A percentile compares a stretch with the other conserved stretches of the same genome.
Conservation (phyloP, 2,797 vertebrate genomes). For the Sebastes trivittatus region DNA sequence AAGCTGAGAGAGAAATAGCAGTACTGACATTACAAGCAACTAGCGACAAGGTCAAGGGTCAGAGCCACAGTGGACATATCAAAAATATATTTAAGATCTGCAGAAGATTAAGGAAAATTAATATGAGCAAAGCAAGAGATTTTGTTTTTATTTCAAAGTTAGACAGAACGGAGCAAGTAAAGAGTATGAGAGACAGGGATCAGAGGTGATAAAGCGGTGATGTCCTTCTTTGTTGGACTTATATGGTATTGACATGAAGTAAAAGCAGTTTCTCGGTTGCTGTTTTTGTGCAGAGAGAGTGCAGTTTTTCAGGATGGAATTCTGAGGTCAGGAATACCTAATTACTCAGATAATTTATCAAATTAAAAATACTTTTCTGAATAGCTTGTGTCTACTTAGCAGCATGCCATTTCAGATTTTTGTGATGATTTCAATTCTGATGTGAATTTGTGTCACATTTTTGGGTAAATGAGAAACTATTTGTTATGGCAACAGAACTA, state of each 20-base stretch:
- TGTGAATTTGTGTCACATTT: not conserved
- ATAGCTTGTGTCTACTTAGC: not conserved
- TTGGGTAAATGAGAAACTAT: not conserved
- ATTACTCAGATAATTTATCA: not conserved
- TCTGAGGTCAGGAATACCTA: slow-evolving; percentile 17
- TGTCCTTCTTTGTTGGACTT: not conserved
- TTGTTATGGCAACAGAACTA: not conserved
- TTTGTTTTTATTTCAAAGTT: not conserved
- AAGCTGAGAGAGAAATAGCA: not conserved
- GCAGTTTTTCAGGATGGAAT: slow-evolving; percentile 3
- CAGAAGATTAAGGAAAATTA: not conserved
- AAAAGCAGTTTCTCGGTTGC: slow-evolving; percentile 13
- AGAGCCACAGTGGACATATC: not conserved
- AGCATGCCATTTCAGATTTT: not conserved
- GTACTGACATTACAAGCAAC: not conserved
- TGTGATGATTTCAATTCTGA: not conserved
- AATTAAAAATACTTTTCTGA: not conserved
- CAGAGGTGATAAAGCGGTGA: not conserved
- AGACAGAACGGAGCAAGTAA: not conserved
- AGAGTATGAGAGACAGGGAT: not conserved
- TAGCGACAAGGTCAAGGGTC: not conserved
- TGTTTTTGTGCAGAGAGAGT: not conserved
- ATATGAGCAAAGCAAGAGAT: not conserved
- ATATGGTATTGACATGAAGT: not conserved
- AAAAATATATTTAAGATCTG: not conserved